Base-by-base conservation (phyloP, 2,797 vertebrate species). In the Hapalemur alaotrensis region DNA sequence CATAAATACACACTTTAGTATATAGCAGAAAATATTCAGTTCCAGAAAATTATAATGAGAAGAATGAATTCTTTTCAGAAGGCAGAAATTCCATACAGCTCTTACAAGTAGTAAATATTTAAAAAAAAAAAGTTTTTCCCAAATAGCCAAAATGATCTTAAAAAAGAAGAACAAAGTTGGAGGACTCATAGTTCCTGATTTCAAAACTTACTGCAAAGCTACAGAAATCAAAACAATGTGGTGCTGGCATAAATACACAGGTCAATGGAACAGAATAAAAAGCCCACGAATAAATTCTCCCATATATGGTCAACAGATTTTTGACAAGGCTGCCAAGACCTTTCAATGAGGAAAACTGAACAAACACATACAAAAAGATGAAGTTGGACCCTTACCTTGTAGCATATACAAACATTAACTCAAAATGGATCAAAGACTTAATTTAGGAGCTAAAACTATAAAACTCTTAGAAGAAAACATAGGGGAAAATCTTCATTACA, bases 151-250 rank as follows among this genome's bases (percentile, higher is more conserved):
- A 86, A 73, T 15, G 54, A 83, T 67, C 57, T 57, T 84, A 15
- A 78, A 93, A 97, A 96, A 48, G 43, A 65, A 85, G n/a, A 92
- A 81, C 41, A 83, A 69, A 93, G 63, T 23, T 87, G 13, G 30
- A 94, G 5, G 30, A 32, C 15, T 96, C 65, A 89, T 2, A 85
- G 12, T 91, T 96, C 63, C 61, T 92, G 57, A 89, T 85, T 95
- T 91, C 30, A 82, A 93, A 96, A 94, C 48, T 92, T 46, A 84
- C 59, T 69, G 52, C 30, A 70, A 93, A 94, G 32, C 14, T 78
- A 89, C 2, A 84, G 61, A 50, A 89, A 82, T 92, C 69, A 90
- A 89, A 78, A 57, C 15, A 30, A 50, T 41, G 12, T 90, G 52
- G 57, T 63, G 52, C 0, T 54, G 41, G 67, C 23, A 84, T 92